Evolutionary conservation across 2,113 vertebrate genomes (phyloP).

Genomic region (Otis tarda): DNA sequence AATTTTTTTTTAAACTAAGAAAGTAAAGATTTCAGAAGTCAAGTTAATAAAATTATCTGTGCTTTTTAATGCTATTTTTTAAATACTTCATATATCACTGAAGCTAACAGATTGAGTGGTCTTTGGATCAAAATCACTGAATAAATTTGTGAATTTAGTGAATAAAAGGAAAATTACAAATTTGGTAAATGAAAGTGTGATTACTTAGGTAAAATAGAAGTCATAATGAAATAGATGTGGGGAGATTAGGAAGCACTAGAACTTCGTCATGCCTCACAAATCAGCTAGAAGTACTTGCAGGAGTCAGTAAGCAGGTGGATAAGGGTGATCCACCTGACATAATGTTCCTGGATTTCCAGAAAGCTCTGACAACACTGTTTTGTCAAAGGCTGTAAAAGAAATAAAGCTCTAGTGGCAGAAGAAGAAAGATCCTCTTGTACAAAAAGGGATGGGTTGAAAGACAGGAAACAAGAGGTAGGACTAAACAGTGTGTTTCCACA

Average conservation of each 20-base stretch:
- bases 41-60: not conserved
- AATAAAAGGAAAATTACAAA: not conserved
- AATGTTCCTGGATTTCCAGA: not conserved
- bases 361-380: not conserved
- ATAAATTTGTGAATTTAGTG: not conserved
- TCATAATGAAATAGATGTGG: not conserved
- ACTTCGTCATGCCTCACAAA: not conserved
- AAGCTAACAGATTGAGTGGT: not conserved
- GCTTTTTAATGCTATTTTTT: not conserved
- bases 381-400: not conserved
- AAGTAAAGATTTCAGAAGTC: not conserved
- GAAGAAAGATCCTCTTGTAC: not conserved
- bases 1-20: not conserved
- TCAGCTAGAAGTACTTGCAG: not conserved
- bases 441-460: not conserved
- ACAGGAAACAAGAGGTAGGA: not conserved
- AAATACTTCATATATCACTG: not conserved
- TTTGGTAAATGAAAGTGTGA: not conserved
- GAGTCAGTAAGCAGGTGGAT: not conserved
- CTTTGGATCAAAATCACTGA: not conserved
- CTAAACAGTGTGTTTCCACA: not conserved
- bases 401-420: not conserved
- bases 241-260: not conserved
- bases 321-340: not conserved
- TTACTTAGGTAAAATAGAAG: not conserved